Evolutionary conservation across 2,888 invertebrate genomes (phyloP).

Genomic region (Cyclophora albipunctata): DNA sequence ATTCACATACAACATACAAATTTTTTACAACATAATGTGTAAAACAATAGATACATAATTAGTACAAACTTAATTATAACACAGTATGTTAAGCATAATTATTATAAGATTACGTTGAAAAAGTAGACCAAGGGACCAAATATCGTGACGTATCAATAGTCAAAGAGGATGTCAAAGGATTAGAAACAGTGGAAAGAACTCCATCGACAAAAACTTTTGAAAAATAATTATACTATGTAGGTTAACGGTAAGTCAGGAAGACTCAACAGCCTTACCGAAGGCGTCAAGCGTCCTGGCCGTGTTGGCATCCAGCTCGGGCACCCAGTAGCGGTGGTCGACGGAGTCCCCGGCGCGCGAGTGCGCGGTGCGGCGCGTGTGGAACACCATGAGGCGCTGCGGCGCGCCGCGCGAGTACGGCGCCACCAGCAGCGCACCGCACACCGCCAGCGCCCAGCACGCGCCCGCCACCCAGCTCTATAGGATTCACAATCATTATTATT

Average conservation of each 20-base stretch:
- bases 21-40: no score
- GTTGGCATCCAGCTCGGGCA: slow-evolving; percentile 84
- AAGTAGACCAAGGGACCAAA: no score
- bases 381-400: slow-evolving; percentile 84
- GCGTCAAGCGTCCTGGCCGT: slow-evolving; percentile 67
- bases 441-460: slow-evolving; percentile 33
- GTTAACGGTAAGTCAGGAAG: neutral
- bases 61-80: no score
- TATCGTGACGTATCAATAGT: no score
- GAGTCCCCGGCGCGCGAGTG: slow-evolving; percentile 54
- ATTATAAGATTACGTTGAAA: no score
- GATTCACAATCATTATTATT: neutral
- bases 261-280: slow-evolving; percentile 20
- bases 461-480: slow-evolving; percentile 2
- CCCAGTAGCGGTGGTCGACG: slow-evolving; percentile 76
- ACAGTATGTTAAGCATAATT: no score
- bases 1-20: no score
- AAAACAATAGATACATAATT: no score
- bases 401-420: slow-evolving; percentile 76
- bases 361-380: slow-evolving; percentile 77
- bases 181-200: no score
- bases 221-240: no score
- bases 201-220: no score
- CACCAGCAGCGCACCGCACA: slow-evolving; percentile 32
- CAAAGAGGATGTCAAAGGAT: no score